Conservation (phyloP, 2,113 vertebrate species). For the Sylvilagus bachmani region DNA sequence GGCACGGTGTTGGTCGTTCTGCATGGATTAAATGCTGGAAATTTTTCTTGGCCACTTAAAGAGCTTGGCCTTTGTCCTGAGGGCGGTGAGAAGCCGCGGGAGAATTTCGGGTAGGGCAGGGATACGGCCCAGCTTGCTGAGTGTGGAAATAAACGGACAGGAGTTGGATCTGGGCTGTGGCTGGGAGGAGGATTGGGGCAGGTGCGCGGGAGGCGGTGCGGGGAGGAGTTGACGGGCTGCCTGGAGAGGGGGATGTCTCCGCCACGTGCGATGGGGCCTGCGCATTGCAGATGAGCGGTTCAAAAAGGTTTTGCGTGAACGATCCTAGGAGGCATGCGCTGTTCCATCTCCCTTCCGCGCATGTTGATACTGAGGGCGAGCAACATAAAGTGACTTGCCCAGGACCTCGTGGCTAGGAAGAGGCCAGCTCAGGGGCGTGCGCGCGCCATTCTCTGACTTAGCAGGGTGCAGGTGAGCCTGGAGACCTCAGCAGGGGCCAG, state of each 20-base stretch:
- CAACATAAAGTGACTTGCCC: neutral
- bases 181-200: neutral
- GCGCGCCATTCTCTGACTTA: neutral
- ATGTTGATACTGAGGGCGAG: neutral
- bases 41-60: constrained; percentile 23
- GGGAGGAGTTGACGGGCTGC: neutral
- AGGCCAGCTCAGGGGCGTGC: neutral
- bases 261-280: neutral
- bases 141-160: neutral
- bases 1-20: neutral
- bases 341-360: neutral
- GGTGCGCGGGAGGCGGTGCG: neutral
- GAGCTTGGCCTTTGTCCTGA: neutral
- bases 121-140: neutral
- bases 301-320: neutral
- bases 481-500: neutral
- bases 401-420: neutral
- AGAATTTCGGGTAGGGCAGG: neutral
- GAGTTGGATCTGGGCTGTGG: neutral
- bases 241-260: neutral
- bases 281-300: neutral
- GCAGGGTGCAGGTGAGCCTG: neutral
- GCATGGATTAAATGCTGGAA: neutral
- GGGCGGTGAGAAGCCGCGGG: neutral
- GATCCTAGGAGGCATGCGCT: neutral